These are phyloP conservation scores for Drosophila buzzatii DNA, from an alignment of 2,888 invertebrate species.

Conservation along the genomic window DNA sequence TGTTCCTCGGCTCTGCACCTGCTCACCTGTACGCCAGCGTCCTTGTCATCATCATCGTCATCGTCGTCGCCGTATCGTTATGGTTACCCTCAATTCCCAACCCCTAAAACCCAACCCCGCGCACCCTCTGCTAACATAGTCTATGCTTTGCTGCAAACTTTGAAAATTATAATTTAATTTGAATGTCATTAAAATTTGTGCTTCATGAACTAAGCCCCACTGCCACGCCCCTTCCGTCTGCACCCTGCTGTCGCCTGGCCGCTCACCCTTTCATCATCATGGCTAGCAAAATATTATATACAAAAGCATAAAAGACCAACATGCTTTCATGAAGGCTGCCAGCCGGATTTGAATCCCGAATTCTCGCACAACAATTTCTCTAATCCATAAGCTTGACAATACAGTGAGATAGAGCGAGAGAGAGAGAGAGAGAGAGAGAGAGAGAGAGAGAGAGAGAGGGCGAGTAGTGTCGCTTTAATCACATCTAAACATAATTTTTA, in stretches of 20 bases:
- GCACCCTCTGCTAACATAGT: background rate
- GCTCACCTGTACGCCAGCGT: conserved; percentile 55
- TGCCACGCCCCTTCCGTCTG: background rate
- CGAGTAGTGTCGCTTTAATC: background rate
- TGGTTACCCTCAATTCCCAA: conserved; percentile 2
- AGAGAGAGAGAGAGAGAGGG: too few species aligned
- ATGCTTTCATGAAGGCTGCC: conserved; percentile 5
- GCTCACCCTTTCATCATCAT: conserved; percentile 4
- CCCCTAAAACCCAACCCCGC: background rate
- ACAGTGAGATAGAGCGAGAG: background rate
- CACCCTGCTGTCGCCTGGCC: background rate
- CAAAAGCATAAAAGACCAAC: conserved; percentile 22
- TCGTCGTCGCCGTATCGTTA: conserved; percentile 22
- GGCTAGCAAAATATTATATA: conserved; percentile 6
- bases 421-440: too few species aligned
- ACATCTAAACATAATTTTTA: background rate
- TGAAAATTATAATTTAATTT: conserved; percentile 79
- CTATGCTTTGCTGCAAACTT: conserved; percentile 57
- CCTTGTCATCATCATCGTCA: conserved; percentile 61
- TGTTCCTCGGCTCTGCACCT: conserved; percentile 7
- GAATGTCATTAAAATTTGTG: conserved; percentile 78
- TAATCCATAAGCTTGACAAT: background rate
- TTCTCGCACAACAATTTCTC: conserved; percentile 1
- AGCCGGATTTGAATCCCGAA: conserved; percentile 3
- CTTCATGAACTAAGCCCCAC: conserved; percentile 31